Evolutionary conservation across 2,113 vertebrate genomes (phyloP), one percentile per base, ranked within the genome.

Genomic region (Ascaphus truei): DNA sequence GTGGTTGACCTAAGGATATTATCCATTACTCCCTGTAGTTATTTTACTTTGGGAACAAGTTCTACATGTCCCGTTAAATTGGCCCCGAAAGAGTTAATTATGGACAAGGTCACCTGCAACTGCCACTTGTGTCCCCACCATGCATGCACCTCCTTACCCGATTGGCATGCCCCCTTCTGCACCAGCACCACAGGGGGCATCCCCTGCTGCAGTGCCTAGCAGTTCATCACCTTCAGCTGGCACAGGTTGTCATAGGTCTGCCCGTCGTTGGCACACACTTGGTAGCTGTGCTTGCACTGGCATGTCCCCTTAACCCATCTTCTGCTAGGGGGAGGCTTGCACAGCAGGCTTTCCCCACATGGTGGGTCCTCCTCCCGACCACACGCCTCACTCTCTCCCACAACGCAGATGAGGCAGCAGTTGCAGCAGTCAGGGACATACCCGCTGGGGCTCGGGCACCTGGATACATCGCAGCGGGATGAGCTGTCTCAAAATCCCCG

Each of bases 331-430:
- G n/a, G n/a, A 8, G 63, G 72, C 73, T 76, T 81, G 75, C 95
- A 96, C 80, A 91, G 89, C 66, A 96, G 73, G 51, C 93, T 88
- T 22, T 93, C 92, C 33, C 91, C 93, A 74, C 93, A 95, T 0
- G 88, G 88, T 4, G 86, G 73, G 76, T 94, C 89, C 6, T 84
- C 76, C 2, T 82, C 81, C 39, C 89, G 81, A 29, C 93, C 93
- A 73, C 95, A 97, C 3, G 85, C 77, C 56, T 94, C 91, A 1
- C 92, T 92, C 73, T 95, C 91, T 6, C 83, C 72, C 22, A 86
- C 88, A 1, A 90, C 87, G 56, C 95, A 97, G 72, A 94, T 87
- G 65, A 93, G 81, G 82, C 95, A 97, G 86, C 95, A 97, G 87
- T 88, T 86, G 75, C 94, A 96, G 58, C 72, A 83, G 80, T 95